Base-by-base conservation (phyloP, 2,113 vertebrate genomes). In the Rhinopomastus cyanomelas region DNA sequence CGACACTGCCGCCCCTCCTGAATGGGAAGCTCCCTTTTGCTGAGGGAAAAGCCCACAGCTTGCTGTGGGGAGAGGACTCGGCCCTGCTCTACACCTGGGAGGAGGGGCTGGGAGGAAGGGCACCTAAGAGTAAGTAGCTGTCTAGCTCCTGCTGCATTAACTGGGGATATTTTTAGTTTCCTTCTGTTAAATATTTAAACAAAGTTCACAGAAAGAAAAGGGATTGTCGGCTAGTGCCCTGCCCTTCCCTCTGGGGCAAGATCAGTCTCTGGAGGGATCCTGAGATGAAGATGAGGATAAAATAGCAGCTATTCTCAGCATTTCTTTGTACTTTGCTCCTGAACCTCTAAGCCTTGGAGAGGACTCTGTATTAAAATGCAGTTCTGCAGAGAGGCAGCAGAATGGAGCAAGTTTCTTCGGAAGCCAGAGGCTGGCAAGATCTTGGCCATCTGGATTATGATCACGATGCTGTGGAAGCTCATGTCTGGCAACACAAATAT, bases 151-250 rank as follows among this genome's bases (percentile, higher is more conserved):
- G 76, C 92, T 87, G 87, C 91, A 92, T 95, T 95, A 95, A 92
- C 89, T 48, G 23, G 49, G 68, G 86, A 93, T 96, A 97, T 97
- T 96, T 97, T 96, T 96, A 96, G 95, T 96, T 93, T 88, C 62
- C 51, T 93, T 85, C 92, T 94, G 88, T 93, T 96, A 95, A 97
- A 97, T 97, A 93, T 95, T 96, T 97, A 96, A 97, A 95, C 92
- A 95, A 92, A 94, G 92, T 96, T 96, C 92, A 95, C 74, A 72
- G 67, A 72, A 75, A 84, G 39, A 75, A 85, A 84, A 81, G 51
- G 85, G 87, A 90, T 86, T 84, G 83, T 95, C 55, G 67, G 91
- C 55, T 94, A 95, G 84, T 94, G 94, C 89, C 92, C 79, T 93
- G 81, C 87, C 93, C 93, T 88, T 90, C 90, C 92, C 94, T 92